Evolutionary conservation across 2,888 invertebrate species (phyloP).

Genomic region (Lathronympha strigana): DNA sequence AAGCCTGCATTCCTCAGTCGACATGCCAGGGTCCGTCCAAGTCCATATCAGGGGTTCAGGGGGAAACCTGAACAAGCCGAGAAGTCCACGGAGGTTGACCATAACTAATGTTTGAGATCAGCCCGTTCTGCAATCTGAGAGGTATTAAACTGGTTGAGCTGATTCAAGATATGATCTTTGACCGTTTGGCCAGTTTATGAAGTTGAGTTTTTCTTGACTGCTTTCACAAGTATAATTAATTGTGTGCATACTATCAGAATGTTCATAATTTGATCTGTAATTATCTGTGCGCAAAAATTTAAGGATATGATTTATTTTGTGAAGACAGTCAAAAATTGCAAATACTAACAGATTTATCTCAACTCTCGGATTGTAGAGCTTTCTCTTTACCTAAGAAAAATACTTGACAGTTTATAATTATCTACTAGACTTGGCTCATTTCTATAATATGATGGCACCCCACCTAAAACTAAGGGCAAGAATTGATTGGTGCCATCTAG

Average conservation of each 20-base stretch:
- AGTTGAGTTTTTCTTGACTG: slow-evolving; percentile 7
- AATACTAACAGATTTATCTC: neutral
- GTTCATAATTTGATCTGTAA: neutral
- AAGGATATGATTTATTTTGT: neutral
- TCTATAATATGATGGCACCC: too few relatives aligned
- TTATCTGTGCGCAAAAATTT: too few relatives aligned
- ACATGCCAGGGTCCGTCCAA: slow-evolving; percentile 72
- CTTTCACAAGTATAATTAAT: neutral
- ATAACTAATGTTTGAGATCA: slow-evolving; percentile 47
- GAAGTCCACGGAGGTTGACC: slow-evolving; percentile 73
- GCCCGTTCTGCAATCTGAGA: slow-evolving; percentile 30
- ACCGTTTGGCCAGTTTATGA: neutral
- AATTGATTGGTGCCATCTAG: too few relatives aligned
- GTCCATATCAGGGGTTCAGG: slow-evolving; percentile 74
- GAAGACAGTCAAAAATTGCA: slow-evolving; percentile 6
- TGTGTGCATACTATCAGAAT: too few relatives aligned
- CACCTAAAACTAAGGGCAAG: too few relatives aligned
- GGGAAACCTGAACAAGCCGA: slow-evolving; percentile 68
- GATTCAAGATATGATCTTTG: neutral
- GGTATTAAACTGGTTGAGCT: slow-evolving; percentile 17
- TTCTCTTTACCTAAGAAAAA: neutral
- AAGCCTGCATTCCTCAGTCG: slow-evolving; percentile 72
- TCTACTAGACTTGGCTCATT: neutral
- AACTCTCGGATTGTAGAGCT: slow-evolving; percentile 27
- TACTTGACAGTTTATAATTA: neutral